phyloP scores from a whole-genome alignment of 64 coral and sea anemone species.

The Pachyseris speciosa region DNA sequence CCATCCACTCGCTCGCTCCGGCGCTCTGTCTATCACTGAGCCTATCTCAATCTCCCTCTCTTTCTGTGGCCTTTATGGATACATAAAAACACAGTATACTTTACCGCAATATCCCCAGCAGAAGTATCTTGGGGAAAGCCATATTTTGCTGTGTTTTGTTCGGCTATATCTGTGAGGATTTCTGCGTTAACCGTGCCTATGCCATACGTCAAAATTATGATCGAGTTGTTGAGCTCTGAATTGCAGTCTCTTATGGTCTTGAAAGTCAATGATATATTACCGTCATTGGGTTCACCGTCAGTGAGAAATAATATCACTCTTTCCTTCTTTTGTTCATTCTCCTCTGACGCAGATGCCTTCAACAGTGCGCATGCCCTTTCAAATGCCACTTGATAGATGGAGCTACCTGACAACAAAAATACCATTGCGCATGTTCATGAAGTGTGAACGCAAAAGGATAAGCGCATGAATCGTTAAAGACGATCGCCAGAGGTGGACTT shows the following conservation, averaged over 20 bases:
- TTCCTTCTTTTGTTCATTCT: background rate
- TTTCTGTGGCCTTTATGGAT: no score
- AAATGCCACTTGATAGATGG: background rate
- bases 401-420: background rate
- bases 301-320: constrained; percentile 32
- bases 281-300: background rate
- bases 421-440: no score
- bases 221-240: background rate
- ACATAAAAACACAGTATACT: background rate
- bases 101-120: background rate
- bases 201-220: constrained; percentile 7
- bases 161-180: background rate
- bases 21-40: no score
- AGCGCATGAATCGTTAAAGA: no score
- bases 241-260: constrained; percentile 2
- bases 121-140: background rate
- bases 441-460: no score
- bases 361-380: background rate
- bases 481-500: no score
- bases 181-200: background rate
- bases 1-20: no score
- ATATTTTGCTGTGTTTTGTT: constrained; percentile 9
- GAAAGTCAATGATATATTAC: background rate
- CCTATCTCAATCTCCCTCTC: no score
- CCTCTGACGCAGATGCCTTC: background rate